Percentiles rank a stretch among this genome's conserved stretches.
Evolutionary conservation across 2,888 invertebrate genomes (phyloP).

Genomic region (Xestoiulus laeticollis): DNA sequence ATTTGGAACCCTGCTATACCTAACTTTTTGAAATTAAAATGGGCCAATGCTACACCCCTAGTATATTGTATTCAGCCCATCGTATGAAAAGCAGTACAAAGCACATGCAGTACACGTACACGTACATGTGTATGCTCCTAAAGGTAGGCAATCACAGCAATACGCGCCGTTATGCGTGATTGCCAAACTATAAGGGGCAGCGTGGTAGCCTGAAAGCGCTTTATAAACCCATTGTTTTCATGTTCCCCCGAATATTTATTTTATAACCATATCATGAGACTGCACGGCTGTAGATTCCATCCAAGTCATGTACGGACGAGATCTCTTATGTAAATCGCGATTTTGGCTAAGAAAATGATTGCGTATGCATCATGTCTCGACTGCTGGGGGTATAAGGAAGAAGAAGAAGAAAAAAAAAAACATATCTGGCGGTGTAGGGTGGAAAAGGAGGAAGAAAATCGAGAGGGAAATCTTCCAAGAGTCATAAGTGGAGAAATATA

Average conservation of each 20-base stretch:
- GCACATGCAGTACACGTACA: too few species aligned
- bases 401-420: background rate
- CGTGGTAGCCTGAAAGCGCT: background rate
- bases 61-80: too few species aligned
- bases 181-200: background rate
- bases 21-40: too few species aligned
- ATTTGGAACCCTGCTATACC: too few species aligned
- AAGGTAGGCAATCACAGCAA: conserved; percentile 20
- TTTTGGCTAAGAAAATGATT: conserved; percentile 45
- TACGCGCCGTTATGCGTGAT: background rate
- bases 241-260: conserved; percentile 10
- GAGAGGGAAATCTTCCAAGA: conserved; percentile 30
- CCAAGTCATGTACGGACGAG: conserved; percentile 31
- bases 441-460: background rate
- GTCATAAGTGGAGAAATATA: conserved; percentile 46
- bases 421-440: conserved; percentile 24
- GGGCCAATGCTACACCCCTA: too few species aligned
- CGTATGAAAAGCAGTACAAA: too few species aligned
- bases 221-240: background rate
- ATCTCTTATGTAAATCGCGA: conserved; percentile 41
- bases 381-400: background rate
- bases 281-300: background rate
- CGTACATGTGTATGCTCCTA: too few species aligned
- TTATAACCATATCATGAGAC: background rate
- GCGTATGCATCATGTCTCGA: background rate